Base-by-base conservation (phyloP, 2,888 invertebrate species). In the Cephus rjabovi region DNA sequence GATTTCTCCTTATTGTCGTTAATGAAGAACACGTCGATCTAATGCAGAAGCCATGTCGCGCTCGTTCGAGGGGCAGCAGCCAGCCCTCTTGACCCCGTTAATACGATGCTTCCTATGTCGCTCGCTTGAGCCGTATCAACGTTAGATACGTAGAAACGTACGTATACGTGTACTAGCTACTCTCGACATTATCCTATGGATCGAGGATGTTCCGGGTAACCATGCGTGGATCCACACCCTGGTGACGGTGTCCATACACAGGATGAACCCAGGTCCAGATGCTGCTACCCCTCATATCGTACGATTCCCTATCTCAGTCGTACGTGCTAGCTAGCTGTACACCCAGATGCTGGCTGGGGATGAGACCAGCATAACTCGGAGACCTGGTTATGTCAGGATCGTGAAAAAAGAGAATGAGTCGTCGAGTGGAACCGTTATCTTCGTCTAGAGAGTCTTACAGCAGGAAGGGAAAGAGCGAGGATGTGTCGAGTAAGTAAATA, bases 21-120 rank as follows among this genome's bases (percentile, higher is more conserved):
- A 88, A 90, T 87, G 88, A 90, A 89, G 88, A 89, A 89, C 89
- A 86, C 86, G 90, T 89, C 87, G 87, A 87, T 89, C 89, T 91
- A 91, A 91, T 91, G 91, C 89, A 90, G 89, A 89, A 91, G 90
- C 83, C 91, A 81, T 91, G 91, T 91, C 84, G 81, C 83, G 82
- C 80, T 82, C 83, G 83, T 73, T 82, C 77, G 79, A 68, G 79
- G 75, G 76, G 76, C 73, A 74, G 75, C 75, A 74, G 70, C 75
- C 79, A 75, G 78, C 80, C 85, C 84, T 83, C 85, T 87, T 87
- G 89, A 87, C 88, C 89, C 85, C 87, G 86, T 87, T 88, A 86
- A 88, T 86, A 86, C 86, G 74, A 79, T 23, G 56, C 56, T 56
- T 56, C 56, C 56, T 56, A 56, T 56, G 56, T 56, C 56, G 56